These are phyloP conservation scores for Chloropsis cyanopogon DNA, from an alignment of 2,113 vertebrate species.

Conservation along the genomic window DNA sequence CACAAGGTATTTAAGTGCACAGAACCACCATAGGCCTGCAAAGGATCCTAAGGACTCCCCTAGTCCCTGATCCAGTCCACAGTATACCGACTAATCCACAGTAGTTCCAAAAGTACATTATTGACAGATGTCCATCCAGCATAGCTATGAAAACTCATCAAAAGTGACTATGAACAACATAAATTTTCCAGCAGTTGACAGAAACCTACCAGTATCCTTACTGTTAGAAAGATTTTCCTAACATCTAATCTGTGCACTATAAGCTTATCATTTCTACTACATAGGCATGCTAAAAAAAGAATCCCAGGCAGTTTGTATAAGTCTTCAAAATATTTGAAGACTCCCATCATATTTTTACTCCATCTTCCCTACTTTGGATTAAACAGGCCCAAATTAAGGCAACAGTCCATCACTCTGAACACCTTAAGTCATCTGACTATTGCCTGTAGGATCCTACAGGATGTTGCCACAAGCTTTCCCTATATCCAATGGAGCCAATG, in stretches of 20 bases:
- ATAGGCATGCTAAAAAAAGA: not conserved
- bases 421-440: not conserved
- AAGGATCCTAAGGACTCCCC: not conserved
- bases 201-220: not conserved
- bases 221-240: not conserved
- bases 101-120: not conserved
- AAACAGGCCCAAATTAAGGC: not conserved
- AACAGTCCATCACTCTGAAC: not conserved
- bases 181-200: not conserved
- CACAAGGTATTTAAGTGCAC: not conserved
- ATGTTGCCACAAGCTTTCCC: not conserved
- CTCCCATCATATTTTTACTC: not conserved
- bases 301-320: not conserved
- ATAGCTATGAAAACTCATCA: not conserved
- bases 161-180: not conserved
- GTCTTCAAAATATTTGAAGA: not conserved
- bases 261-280: not conserved
- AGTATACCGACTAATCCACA: not conserved
- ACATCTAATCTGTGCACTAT: not conserved
- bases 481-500: not conserved
- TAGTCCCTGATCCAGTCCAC: not conserved
- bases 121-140: not conserved
- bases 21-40: not conserved
- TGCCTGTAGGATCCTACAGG: not conserved
- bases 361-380: not conserved